These are phyloP conservation scores for Rhinolophus ferrumequinum DNA, from an alignment of 2,113 vertebrate species.

Conservation along the genomic window DNA sequence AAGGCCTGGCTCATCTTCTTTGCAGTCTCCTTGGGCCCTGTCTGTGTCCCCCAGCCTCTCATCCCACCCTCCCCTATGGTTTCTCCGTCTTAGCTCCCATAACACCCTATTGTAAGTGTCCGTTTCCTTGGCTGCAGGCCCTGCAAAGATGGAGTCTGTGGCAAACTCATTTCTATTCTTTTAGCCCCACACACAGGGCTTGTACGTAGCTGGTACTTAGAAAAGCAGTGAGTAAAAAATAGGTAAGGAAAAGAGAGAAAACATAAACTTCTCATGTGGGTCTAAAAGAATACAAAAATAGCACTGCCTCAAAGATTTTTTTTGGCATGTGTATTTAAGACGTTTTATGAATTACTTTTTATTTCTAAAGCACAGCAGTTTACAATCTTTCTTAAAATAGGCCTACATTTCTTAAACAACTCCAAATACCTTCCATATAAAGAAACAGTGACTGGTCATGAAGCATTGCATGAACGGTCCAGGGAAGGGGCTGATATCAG, in stretches of 20 bases:
- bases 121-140: not conserved
- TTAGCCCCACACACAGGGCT: not conserved
- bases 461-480: not conserved
- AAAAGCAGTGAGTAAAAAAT: not conserved
- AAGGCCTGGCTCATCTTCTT: not conserved
- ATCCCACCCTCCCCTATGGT: not conserved
- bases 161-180: not conserved
- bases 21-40: not conserved
- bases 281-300: slow-evolving; percentile 13
- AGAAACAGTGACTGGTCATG: not conserved
- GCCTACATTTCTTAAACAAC: slow-evolving; percentile 25
- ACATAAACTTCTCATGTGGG: not conserved
- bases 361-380: slow-evolving; percentile 27
- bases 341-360: slow-evolving; percentile 42
- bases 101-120: not conserved
- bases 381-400: slow-evolving; percentile 37
- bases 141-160: not conserved
- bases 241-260: not conserved
- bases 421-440: not conserved
- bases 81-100: not conserved
- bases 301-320: not conserved
- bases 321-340: not conserved
- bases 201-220: not conserved
- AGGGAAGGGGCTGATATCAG: not conserved
- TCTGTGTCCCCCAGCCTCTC: not conserved